Percentiles rank a stretch among this genome's conserved stretches.
phyloP scores from a whole-genome alignment of 2,888 invertebrate genomes.

The Cryptus armator region DNA sequence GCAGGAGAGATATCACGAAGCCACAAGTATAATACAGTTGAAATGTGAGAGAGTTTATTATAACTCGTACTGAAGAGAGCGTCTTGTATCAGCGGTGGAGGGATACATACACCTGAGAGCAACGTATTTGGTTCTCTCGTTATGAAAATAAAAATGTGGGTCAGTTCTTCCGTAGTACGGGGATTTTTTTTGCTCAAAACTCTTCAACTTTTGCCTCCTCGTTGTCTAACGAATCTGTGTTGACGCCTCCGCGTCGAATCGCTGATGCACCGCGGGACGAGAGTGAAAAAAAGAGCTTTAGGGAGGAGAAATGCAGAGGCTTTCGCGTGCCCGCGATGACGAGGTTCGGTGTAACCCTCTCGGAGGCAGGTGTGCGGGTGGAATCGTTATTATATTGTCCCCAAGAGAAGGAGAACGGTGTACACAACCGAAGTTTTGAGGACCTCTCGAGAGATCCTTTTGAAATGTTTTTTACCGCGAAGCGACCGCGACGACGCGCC shows the following conservation, averaged over 20 bases:
- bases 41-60: constrained; percentile 20
- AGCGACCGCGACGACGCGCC: constrained; percentile 31
- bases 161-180: constrained; percentile 56
- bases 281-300: background rate
- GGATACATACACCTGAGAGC: background rate
- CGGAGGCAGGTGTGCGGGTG: constrained; percentile 80
- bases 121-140: constrained; percentile 58
- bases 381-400: constrained; percentile 79
- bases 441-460: constrained; percentile 78
- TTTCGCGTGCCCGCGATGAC: constrained; percentile 38
- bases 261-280: constrained; percentile 39
- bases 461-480: constrained; percentile 60
- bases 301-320: background rate
- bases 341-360: constrained; percentile 35
- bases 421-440: constrained; percentile 71
- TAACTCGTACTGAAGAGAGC: background rate
- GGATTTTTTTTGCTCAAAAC: constrained; percentile 1
- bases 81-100: background rate
- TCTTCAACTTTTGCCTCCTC: background rate
- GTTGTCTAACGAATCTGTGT: background rate
- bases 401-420: constrained; percentile 69
- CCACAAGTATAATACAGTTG: constrained; percentile 10
- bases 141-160: constrained; percentile 75
- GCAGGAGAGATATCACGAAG: constrained; percentile 67
- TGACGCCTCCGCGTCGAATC: background rate